Evolutionary conservation across 2,797 vertebrate genomes (phyloP), one percentile per base, ranked within the genome.

Genomic region (Ceryle rudis): DNA sequence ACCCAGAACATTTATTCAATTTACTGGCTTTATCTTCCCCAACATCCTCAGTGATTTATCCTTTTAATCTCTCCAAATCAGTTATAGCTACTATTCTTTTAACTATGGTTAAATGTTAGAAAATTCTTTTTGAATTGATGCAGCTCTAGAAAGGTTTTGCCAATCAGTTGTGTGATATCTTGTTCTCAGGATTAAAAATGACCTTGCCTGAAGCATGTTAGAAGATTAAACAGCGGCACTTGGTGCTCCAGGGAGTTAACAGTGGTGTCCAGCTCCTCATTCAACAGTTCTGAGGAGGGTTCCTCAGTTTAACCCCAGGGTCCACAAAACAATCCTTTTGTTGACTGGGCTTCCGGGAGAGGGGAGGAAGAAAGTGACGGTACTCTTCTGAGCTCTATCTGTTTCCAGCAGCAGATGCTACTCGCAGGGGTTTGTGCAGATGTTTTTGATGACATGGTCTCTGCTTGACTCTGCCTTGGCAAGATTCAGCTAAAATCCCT

Each of bases 71-170:
- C 67, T 95, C 78, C 1, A 13, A 82, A 84, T 95, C 90, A 74
- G 83, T 96, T 95, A 90, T 89, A 94, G 93, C 52, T 92, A 33
- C 91, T 84, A 64, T 95, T 90, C 94, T 93, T 95, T 92, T 95
- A 90, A 89, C 91, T 89, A 65, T 57, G 58, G 52, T 37, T 92
- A 93, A 93, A 54, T 74, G 92, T 94, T 89, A 67, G 83, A 73
- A 90, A 96, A 93, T 82, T 96, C 93, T 90, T 95, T 89, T 90
- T 93, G 78, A 93, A 92, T 52, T 77, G 93, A 89, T 78, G 77
- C 83, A 62, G 83, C 51, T 90, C 88, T 73, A 78, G 88, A 82
- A 92, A 92, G 88, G 78, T 92, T 95, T 96, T 95, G 89, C 84
- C 92, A 85, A 83, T 93, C 92, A 69, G 35, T 58, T 78, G 83